Evolutionary conservation across 2,113 vertebrate genomes (phyloP), one percentile per base, ranked within the genome.

Genomic region (Pimephales promelas): DNA sequence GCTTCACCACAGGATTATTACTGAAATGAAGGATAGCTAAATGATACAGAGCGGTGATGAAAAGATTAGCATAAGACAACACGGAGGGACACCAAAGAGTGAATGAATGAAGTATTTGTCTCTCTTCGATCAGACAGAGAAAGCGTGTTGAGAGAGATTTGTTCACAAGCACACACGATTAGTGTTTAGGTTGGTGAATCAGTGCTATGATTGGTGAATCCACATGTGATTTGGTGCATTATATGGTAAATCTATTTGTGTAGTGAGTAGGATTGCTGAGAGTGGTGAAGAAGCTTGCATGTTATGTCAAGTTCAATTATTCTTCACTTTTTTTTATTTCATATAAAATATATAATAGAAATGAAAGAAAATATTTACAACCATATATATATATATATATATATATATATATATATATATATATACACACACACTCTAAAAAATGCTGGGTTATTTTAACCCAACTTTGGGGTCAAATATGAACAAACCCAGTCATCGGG

Each of bases 41-140:
- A 89, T 89, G 87, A 90, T 92, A 89, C 89, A 87, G 64, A 79
- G 14, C 59, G 11, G 26, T 61, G 79, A 86, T 76, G 54, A 81
- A 40, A 11, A 75, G 77, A 87, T 84, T 87, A 86, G 90, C 73
- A 84, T 61, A 82, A 85, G 72, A 70, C 56, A 79, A 54, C 71
- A 66, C 76, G 43, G 76, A 84, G 10, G 20, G 75, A 85, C 66
- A 76, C 81, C 81, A 57, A 81, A 57, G 34, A 86, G 61, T 62
- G 36, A 86, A 83, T 85, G 74, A 85, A 87, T 85, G 57, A 82
- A 9, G 8, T 59, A 18, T 82, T 45, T 16, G 13, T 62, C n/a
- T 81, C 47, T 85, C 4, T 52, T 66, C 14, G 0, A 66, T 85
- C 47, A 75, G 72, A 24, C 72, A 72, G 26, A 26, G 10, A 36